phyloP scores from a whole-genome alignment of 1,140 invertebrate species.

The Cotesia vestalis region DNA sequence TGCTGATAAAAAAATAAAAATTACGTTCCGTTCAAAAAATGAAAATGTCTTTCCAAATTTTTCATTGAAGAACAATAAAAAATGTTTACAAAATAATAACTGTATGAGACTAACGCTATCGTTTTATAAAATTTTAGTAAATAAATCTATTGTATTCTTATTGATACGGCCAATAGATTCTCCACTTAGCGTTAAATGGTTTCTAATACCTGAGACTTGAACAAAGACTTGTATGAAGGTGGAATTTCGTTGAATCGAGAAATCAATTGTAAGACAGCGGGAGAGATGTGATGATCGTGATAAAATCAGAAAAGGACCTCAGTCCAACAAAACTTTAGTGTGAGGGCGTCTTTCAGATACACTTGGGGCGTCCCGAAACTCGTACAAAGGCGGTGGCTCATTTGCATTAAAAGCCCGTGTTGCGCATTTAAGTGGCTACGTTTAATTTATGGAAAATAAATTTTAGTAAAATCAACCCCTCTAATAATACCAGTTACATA shows the following conservation, averaged over 20 bases:
- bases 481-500: slow-evolving; percentile 27
- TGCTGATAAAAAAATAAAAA: no score
- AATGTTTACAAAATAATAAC: no score
- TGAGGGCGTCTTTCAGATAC: slow-evolving; percentile 32
- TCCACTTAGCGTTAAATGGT: no score
- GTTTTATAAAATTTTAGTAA: no score
- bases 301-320: slow-evolving; percentile 3
- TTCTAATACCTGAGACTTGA: no score
- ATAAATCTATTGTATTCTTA: no score
- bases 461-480: slow-evolving; percentile 40
- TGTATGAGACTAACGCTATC: no score
- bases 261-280: slow-evolving; percentile 15
- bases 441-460: slow-evolving; percentile 42
- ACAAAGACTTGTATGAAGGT: no score
- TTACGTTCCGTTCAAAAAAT: no score
- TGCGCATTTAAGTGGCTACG: slow-evolving; percentile 19
- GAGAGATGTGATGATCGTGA: slow-evolving; percentile 20
- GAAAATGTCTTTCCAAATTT: no score
- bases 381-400: slow-evolving; percentile 36
- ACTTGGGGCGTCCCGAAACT: slow-evolving; percentile 30
- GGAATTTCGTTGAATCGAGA: background rate
- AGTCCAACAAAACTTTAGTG: background rate
- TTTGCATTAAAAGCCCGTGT: slow-evolving; percentile 36
- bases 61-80: no score
- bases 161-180: no score